phyloP scores from a whole-genome alignment of 1,140 invertebrate genomes.

The Oppia nitens region DNA sequence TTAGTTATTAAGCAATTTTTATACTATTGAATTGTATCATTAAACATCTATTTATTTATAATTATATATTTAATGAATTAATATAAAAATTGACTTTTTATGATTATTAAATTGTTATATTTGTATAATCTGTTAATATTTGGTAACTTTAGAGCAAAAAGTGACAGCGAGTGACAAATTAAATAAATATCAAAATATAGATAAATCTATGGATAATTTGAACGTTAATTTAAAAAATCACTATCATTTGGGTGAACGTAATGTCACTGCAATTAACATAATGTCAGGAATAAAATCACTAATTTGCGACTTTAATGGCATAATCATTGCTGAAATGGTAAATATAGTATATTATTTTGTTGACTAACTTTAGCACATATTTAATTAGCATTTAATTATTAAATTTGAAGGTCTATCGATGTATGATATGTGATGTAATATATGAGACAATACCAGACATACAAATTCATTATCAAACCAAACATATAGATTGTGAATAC shows the following conservation, averaged over 20 bases:
- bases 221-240: background rate
- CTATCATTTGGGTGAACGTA: background rate
- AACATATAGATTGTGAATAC: slow-evolving; percentile 11
- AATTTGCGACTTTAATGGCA: slow-evolving; percentile 17
- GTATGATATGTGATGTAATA: slow-evolving; percentile 15
- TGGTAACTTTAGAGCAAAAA: background rate
- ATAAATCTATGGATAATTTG: background rate
- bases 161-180: background rate
- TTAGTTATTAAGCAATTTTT: too few species aligned
- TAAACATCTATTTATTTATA: too few species aligned
- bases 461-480: slow-evolving; percentile 13
- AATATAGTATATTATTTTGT: too few species aligned
- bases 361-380: too few species aligned
- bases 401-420: too few species aligned
- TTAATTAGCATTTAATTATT: too few species aligned
- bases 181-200: background rate
- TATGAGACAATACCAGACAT: slow-evolving; percentile 10
- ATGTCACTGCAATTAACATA: background rate
- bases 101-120: background rate
- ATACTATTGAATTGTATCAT: too few species aligned
- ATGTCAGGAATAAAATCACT: slow-evolving; percentile 7
- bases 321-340: slow-evolving; percentile 18
- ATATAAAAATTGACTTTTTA: too few species aligned
- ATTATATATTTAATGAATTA: too few species aligned
- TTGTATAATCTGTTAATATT: background rate